Evolutionary conservation across 2,113 vertebrate species (phyloP).

Genomic region (Lethenteron reissneri): DNA sequence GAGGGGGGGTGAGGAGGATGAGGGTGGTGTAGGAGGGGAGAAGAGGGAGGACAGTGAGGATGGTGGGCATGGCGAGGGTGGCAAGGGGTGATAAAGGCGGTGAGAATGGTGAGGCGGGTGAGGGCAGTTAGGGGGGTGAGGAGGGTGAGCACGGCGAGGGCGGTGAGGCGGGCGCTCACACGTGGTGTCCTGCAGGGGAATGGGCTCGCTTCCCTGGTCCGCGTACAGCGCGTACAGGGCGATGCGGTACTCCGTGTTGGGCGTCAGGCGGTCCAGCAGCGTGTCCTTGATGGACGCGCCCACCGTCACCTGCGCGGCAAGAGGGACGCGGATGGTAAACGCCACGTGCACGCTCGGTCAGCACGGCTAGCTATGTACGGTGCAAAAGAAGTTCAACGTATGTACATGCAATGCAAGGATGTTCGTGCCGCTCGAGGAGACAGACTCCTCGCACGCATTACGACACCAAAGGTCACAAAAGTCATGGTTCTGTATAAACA

Average conservation of each 20-base stretch:
- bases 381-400: no score
- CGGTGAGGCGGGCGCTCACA: neutral
- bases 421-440: no score
- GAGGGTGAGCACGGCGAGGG: no score
- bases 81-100: neutral
- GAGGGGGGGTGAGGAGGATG: neutral
- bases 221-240: neutral
- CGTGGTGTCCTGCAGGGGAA: neutral
- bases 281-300: neutral
- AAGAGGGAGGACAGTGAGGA: neutral
- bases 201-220: neutral
- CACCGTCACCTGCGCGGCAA: neutral
- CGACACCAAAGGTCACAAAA: no score
- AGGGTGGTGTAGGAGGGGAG: neutral
- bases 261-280: neutral
- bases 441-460: no score
- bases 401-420: no score
- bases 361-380: no score
- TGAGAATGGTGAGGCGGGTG: no score
- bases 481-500: no score
- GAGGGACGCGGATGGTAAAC: no score
- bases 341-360: no score
- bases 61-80: neutral
- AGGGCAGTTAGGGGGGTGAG: no score
- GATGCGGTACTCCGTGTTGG: conserved; percentile 5